phyloP scores from a whole-genome alignment of 2,113 vertebrate species.

The Festucalex cinctus region DNA sequence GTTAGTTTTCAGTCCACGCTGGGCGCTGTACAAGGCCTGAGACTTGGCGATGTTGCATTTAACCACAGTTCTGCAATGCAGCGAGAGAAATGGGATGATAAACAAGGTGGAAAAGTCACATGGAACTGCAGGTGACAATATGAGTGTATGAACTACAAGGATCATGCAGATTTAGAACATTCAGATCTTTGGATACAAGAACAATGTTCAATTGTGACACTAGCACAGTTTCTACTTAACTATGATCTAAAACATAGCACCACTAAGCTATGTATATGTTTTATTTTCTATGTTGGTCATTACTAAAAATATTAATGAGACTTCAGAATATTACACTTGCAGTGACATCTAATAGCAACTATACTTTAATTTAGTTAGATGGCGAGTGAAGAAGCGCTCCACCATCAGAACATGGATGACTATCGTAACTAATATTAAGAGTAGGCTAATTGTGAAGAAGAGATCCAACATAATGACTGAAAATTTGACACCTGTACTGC shows the following conservation, averaged over 20 bases:
- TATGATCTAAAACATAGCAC: not conserved
- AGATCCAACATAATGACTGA: not conserved
- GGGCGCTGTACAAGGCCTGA: constrained; percentile 94
- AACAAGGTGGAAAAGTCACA: not conserved
- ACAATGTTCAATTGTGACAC: constrained; percentile 3
- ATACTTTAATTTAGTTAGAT: not conserved
- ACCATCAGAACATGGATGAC: not conserved
- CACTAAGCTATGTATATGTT: not conserved
- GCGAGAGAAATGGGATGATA: not conserved
- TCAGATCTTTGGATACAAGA: constrained; percentile 6
- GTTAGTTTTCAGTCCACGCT: constrained; percentile 91
- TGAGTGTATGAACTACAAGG: constrained; percentile 2
- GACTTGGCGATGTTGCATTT: constrained; percentile 99
- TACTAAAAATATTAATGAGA: not conserved
- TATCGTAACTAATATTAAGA: not conserved
- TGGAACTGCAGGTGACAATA: not conserved
- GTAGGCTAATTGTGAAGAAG: not conserved
- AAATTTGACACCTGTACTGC: not conserved
- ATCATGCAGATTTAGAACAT: constrained; percentile 43
- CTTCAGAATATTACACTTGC: not conserved
- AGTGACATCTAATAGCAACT: not conserved
- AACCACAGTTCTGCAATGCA: constrained; percentile 88
- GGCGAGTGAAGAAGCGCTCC: not conserved
- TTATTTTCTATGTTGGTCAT: not conserved
- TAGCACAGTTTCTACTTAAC: not conserved